Conservation (phyloP, 2,797 vertebrate genomes). For the Lutjanus argentimaculatus region DNA sequence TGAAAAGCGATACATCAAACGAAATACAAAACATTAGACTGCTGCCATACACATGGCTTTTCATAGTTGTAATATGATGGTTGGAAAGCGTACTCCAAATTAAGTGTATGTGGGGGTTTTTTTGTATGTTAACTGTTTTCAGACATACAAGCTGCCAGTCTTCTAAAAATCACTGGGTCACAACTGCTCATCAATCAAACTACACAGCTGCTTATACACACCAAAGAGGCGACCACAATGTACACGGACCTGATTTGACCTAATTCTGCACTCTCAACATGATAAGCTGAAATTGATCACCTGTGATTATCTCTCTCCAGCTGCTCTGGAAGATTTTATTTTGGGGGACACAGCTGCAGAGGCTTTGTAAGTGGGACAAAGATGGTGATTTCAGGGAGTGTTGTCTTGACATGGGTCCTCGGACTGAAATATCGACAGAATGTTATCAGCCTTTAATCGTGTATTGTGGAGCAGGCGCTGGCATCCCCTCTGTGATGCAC, state of each 20-base stretch:
- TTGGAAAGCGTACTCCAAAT: too few species aligned
- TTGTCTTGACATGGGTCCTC: slow-evolving; percentile 43
- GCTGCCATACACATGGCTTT: not conserved
- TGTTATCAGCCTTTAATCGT: slow-evolving; percentile 47
- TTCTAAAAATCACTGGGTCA: slow-evolving; percentile 15
- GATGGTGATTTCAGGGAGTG: slow-evolving; percentile 52
- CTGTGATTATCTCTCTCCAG: slow-evolving; percentile 58
- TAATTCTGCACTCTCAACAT: slow-evolving; percentile 58
- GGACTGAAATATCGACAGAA: slow-evolving; percentile 65
- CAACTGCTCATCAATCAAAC: not conserved
- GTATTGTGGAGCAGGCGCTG: slow-evolving; percentile 37
- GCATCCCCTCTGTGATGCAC: slow-evolving; percentile 37
- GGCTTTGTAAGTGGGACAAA: slow-evolving; percentile 53
- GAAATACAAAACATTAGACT: not conserved
- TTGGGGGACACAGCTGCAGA: slow-evolving; percentile 19
- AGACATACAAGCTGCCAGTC: not conserved
- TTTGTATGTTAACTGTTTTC: not conserved
- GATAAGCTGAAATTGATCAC: slow-evolving; percentile 65
- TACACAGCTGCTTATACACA: slow-evolving; percentile 7
- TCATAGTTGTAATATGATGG: too few species aligned
- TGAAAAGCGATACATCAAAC: not conserved
- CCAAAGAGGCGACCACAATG: not conserved
- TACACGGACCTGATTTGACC: slow-evolving; percentile 48
- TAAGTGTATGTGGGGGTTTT: not conserved
- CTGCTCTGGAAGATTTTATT: slow-evolving; percentile 48